phyloP scores from a whole-genome alignment of 2,888 invertebrate genomes.

The Belgica antarctica region DNA sequence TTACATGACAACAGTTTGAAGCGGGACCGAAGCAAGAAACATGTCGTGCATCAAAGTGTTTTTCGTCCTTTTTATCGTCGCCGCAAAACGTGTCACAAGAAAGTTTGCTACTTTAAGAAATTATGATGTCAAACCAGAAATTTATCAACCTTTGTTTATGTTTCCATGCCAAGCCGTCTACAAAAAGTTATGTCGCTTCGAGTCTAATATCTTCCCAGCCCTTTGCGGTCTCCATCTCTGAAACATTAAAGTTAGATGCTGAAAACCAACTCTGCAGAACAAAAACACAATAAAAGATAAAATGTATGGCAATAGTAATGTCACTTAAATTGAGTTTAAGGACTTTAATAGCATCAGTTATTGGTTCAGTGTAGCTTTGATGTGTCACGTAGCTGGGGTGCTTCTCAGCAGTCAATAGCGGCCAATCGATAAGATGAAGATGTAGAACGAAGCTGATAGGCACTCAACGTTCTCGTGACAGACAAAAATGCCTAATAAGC shows the following conservation, averaged over 20 bases:
- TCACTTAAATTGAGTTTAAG: not conserved
- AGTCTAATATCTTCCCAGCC: no score
- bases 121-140: constrained; percentile 3
- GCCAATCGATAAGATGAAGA: no score
- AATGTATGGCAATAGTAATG: not conserved
- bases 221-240: no score
- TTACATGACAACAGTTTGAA: not conserved
- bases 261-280: no score
- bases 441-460: no score
- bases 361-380: no score
- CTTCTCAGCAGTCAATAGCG: not conserved
- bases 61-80: not conserved
- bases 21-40: no score
- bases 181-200: not conserved
- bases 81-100: not conserved
- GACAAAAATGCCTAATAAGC: no score
- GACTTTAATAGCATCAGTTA: not conserved
- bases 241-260: no score
- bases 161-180: no score
- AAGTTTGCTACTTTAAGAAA: not conserved
- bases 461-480: no score
- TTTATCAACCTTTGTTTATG: not conserved
- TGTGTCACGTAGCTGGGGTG: not conserved
- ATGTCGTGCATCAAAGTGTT: not conserved
- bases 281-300: no score